Conservation (phyloP, 2,113 vertebrate genomes). For the Platysteira castanea region DNA sequence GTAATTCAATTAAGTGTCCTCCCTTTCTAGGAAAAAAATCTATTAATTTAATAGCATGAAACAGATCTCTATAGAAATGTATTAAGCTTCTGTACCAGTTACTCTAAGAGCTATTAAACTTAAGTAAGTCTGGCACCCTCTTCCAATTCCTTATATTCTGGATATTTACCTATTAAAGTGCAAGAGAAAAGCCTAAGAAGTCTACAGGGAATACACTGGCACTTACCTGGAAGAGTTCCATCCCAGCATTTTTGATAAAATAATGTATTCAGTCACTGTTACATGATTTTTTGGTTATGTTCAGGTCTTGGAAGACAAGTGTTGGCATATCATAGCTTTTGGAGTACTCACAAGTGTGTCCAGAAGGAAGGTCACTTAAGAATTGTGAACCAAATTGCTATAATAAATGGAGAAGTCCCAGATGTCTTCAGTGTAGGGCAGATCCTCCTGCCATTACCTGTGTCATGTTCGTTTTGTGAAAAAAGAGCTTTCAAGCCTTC, state of each 20-base stretch:
- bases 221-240: background rate
- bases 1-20: background rate
- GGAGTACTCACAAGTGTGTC: background rate
- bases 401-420: background rate
- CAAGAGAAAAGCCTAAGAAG: background rate
- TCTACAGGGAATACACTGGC: background rate
- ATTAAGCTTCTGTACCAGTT: background rate
- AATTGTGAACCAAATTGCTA: accelerated
- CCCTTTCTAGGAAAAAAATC: background rate
- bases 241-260: background rate
- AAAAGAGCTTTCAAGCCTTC: background rate
- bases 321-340: background rate
- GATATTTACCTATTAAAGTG: background rate
- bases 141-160: background rate
- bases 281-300: background rate
- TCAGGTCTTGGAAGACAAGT: background rate
- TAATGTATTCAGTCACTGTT: background rate
- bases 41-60: background rate
- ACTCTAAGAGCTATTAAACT: background rate
- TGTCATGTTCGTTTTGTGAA: background rate
- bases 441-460: background rate
- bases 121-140: background rate
- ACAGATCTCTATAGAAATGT: background rate
- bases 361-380: background rate
- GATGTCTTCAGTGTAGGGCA: background rate